A percentile compares a stretch with the other conserved stretches of the same genome.
Evolutionary conservation across 2,888 invertebrate species (phyloP).

Genomic region (Callinectes sapidus): DNA sequence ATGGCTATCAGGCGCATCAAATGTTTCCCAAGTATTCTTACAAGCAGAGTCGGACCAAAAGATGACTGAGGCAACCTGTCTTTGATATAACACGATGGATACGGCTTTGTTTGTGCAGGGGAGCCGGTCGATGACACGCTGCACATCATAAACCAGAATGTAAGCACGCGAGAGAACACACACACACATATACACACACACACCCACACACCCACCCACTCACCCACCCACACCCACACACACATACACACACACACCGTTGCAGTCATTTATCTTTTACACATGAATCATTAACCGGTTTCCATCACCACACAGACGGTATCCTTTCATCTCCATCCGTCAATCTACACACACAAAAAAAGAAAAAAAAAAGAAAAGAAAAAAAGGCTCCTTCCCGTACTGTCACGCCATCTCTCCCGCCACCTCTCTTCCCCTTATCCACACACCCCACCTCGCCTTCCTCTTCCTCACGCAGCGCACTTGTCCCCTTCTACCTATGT

Average conservation of each 20-base stretch:
- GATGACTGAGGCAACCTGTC: too few relatives aligned
- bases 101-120: too few relatives aligned
- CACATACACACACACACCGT: conserved; percentile 11
- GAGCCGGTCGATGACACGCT: too few relatives aligned
- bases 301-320: neutral
- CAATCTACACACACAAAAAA: neutral
- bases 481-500: neutral
- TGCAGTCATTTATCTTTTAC: neutral
- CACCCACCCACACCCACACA: conserved; percentile 10
- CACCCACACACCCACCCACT: neutral
- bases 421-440: neutral
- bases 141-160: neutral
- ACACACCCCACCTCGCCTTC: neutral
- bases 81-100: too few relatives aligned
- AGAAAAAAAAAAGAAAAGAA: conserved; percentile 4
- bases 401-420: neutral
- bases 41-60: too few relatives aligned
- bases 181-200: neutral
- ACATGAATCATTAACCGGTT: conserved; percentile 18
- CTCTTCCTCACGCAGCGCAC: neutral
- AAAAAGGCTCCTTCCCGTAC: conserved; percentile 4
- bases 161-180: neutral
- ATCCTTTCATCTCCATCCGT: conserved; percentile 15
- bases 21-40: too few relatives aligned
- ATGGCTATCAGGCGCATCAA: neutral